These are phyloP conservation scores for Euwallacea fornicatus DNA, from an alignment of 1,140 invertebrate species.

Conservation along the genomic window DNA sequence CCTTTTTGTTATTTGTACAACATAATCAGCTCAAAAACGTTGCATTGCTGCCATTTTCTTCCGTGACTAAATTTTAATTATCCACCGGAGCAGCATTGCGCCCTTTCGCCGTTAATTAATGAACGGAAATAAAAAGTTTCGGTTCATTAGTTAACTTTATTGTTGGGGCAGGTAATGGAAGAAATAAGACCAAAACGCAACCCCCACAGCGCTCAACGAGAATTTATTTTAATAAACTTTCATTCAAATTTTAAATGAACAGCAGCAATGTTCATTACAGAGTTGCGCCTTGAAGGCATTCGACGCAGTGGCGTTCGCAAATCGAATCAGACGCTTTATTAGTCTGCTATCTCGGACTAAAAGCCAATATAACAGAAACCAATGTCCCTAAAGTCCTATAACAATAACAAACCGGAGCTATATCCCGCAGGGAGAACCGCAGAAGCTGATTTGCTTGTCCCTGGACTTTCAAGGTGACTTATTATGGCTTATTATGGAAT, in stretches of 20 bases:
- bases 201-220: neutral
- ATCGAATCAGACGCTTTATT: neutral
- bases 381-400: neutral
- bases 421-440: neutral
- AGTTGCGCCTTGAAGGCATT: neutral
- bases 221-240: conserved; percentile 3
- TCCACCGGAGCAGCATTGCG: conserved; percentile 8
- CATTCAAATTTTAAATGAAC: neutral
- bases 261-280: neutral
- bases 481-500: neutral
- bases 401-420: neutral
- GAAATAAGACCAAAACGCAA: neutral
- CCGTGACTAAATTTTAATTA: conserved; percentile 23
- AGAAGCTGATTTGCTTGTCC: neutral
- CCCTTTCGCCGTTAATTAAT: conserved; percentile 16
- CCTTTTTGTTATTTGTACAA: too few species aligned
- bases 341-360: neutral
- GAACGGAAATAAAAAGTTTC: conserved; percentile 14
- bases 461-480: neutral
- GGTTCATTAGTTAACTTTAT: conserved; percentile 19
- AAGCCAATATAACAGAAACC: neutral
- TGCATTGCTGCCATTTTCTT: conserved; percentile 10
- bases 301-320: neutral
- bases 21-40: too few species aligned
- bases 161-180: conserved; percentile 2